Base-by-base conservation (phyloP, 2,797 vertebrate species). In the Holocentrus rufus region DNA sequence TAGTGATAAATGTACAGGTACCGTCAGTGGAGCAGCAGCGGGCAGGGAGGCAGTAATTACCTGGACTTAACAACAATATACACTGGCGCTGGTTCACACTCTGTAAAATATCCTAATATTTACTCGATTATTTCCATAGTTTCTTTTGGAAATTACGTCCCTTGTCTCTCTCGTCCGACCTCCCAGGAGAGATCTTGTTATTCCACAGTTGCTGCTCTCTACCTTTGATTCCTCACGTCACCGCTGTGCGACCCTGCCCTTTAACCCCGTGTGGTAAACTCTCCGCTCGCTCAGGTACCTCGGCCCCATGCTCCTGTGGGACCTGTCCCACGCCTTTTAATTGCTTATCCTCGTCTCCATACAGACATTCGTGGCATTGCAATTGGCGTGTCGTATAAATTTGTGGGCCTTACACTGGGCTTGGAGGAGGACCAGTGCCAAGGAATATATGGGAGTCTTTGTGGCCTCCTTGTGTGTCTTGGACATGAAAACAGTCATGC, bases 31-130 rank as follows among this genome's bases (percentile, higher is more conserved):
- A 76, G 52, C 83, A 83, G 83, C 86, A 64, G 85, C 85, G 69
- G 79, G 74, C 54, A 1, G 67, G 9, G 64, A 69, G 82, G 66
- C 22, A 78, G 86, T 85, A 85, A 91, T 91, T 88, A 88, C 74
- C 83, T 78, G 68, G 39, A 56, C 71, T 76, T 71, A 88, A 89
- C 81, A 88, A 91, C 87, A 91, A 90, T 88, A 88, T 83, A 87
- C 84, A 80, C 79, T 76, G 81, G 82, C 76, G 30, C 70, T 58
- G 76, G 59, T 85, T 90, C 87, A 84, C 84, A 85, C 85, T 82
- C 79, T 84, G 65, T 89, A 84, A 89, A 87, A 83, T 66, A 70
- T 72, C 68, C 69, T 65, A 84, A 90, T 89, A 90, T 91, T 91
- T 85, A 81, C 82, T 76, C 72, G 42, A 72, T 86, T 83, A 81